A percentile compares a stretch with the other conserved stretches of the same genome.
Conservation (phyloP, 2,113 vertebrate genomes). For the Fulmarus glacialis region DNA sequence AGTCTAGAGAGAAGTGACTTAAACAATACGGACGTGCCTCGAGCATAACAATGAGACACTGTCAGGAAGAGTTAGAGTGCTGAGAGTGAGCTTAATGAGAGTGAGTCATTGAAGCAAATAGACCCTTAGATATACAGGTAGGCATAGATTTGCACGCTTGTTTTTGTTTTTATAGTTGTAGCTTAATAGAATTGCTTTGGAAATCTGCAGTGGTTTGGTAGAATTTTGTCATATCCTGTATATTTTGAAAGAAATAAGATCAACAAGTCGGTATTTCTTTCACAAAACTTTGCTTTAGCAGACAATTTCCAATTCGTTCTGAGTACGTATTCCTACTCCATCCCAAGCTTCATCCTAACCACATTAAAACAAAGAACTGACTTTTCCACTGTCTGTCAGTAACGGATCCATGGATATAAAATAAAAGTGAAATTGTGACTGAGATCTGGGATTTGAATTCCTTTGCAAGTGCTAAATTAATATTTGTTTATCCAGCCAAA, state of each 20-base stretch:
- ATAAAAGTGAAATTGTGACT: not conserved
- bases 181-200: not conserved
- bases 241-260: not conserved
- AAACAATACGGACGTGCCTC: not conserved
- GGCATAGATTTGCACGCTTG: not conserved
- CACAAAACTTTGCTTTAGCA: not conserved
- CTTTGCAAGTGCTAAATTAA: not conserved
- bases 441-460: not conserved
- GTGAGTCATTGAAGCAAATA: not conserved
- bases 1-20: not conserved
- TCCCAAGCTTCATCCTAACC: not conserved
- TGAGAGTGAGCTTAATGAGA: not conserved
- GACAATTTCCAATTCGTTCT: not conserved
- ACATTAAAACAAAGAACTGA: not conserved
- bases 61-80: not conserved
- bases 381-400: not conserved
- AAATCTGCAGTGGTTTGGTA: not conserved
- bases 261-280: not conserved
- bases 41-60: not conserved
- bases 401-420: not conserved
- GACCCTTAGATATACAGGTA: not conserved
- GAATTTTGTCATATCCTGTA: not conserved
- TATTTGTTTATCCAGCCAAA: slow-evolving; percentile 15
- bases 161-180: not conserved
- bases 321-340: not conserved